Evolutionary conservation across 1,140 invertebrate species (phyloP).

Genomic region (Neocloeon triangulifer): DNA sequence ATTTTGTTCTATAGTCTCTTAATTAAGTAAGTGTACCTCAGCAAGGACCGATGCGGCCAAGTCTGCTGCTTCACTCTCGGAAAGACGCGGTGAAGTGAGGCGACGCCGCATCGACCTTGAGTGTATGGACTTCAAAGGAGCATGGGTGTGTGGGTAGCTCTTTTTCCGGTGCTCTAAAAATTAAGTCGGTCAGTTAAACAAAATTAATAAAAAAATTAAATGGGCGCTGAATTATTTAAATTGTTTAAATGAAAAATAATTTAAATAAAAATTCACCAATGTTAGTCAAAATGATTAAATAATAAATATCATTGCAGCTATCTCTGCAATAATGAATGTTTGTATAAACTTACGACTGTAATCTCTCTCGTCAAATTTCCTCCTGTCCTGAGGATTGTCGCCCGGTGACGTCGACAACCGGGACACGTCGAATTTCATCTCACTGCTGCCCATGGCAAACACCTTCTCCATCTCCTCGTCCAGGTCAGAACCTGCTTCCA

Average conservation of each 20-base stretch:
- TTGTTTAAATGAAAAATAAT: too few species aligned
- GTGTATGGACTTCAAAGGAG: conserved; percentile 27
- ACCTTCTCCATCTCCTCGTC: conserved; percentile 62
- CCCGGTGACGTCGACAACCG: conserved; percentile 20
- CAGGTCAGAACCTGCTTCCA: conserved; percentile 35
- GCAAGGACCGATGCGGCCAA: too few species aligned
- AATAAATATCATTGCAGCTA: neutral
- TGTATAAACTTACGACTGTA: conserved; percentile 15
- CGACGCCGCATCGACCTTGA: conserved; percentile 17
- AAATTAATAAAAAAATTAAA: too few species aligned
- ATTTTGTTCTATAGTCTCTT: too few species aligned
- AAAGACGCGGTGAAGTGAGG: conserved; percentile 9
- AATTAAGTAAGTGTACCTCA: too few species aligned
- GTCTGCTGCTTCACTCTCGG: neutral
- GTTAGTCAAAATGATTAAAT: too few species aligned
- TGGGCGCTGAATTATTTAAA: too few species aligned
- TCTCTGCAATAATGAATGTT: conserved; percentile 2
- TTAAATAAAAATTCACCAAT: too few species aligned
- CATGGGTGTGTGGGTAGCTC: conserved; percentile 39
- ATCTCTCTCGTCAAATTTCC: conserved; percentile 24
- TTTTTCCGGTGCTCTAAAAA: conserved; percentile 39
- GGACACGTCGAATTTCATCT: conserved; percentile 37
- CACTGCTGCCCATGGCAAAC: conserved; percentile 27
- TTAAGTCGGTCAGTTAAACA: too few species aligned
- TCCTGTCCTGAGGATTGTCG: neutral